Evolutionary conservation across 2,888 invertebrate genomes (phyloP), one percentile per base, ranked within the genome.

Genomic region (Luperina nickerlii): DNA sequence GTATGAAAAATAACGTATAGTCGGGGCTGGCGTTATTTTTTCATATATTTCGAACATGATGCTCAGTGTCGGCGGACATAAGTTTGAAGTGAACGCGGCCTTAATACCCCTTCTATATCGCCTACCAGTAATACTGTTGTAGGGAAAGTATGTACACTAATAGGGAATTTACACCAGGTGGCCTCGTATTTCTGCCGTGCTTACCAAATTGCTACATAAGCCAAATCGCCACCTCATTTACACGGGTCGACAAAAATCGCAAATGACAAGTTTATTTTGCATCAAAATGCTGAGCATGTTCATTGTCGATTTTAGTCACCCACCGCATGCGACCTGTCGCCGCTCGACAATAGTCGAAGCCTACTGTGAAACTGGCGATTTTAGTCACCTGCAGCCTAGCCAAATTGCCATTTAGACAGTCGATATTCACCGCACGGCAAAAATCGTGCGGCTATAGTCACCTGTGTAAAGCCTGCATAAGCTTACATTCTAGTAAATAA

Each of bases 401-500:
- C 8, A 3, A 24, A 57, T 54, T 24, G 9, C 54, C 0, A 57
- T 57, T 57, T 9, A 57, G 24, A 57, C 54, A 24, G 54, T 54
- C 8, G 9, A 54, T 54, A 9, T 24, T 24, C 9, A 6, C 54
- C 54, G 6, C 54, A 24, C 24, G 24, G 8, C 3, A 57, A 57
- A 57, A 8, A 24, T 24, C 2, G 3, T 54, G 24, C 57, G 1
- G 11, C 24, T 57, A 57, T 24, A 24, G 9, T 9, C 57, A 24
- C n/a, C n/a, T n/a, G 11, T 60, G n/a, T n/a, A n/a, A 60, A 60
- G 57, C 13, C 11, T n/a, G 0, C 24, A 7, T 18, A 9, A 73
- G 20, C 48, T 48, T 38, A 27, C 54, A n/a, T 80, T 85, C 15
- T 38, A 60, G 38, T n/a, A n/a, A 45, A 72, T 66, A 82, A 54